These are phyloP conservation scores for Ochropleura plecta DNA, from an alignment of 2,888 invertebrate species.

Conservation along the genomic window DNA sequence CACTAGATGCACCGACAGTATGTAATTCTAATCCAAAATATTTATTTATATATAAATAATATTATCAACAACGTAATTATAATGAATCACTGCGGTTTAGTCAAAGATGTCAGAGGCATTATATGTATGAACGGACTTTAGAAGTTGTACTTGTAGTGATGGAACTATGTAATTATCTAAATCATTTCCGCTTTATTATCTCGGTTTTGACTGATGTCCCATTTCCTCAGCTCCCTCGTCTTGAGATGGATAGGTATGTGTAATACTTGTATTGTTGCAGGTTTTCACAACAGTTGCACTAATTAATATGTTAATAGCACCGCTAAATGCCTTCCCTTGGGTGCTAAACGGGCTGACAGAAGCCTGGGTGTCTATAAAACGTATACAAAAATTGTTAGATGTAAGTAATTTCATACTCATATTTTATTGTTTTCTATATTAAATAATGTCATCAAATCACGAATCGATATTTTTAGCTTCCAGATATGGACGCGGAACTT, in stretches of 20 bases:
- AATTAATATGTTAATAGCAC: conserved; percentile 98
- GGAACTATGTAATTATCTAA: neutral
- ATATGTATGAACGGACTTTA: neutral
- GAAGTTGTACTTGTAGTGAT: conserved; percentile 37
- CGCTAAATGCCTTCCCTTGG: conserved; percentile 99
- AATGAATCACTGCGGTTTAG: neutral
- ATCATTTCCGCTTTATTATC: neutral
- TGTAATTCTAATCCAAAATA: neutral
- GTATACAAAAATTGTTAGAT: conserved; percentile 95
- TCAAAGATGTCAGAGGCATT: neutral
- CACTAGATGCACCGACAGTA: conserved; percentile 96
- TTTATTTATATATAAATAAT: neutral
- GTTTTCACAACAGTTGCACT: conserved; percentile 98
- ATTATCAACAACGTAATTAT: neutral
- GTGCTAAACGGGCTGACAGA: conserved; percentile 98
- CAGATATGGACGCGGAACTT: conserved; percentile 91
- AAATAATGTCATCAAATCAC: neutral
- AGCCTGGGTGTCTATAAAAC: conserved; percentile 97
- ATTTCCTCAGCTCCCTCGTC: neutral
- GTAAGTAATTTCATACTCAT: conserved; percentile 85
- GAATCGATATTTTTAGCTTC: conserved; percentile 82
- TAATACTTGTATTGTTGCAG: conserved; percentile 68
- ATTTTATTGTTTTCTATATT: neutral
- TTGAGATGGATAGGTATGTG: neutral
- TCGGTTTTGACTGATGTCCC: neutral